These are phyloP conservation scores for Psilanteris sp. DNA, from an alignment of 1,140 invertebrate genomes.

Conservation along the genomic window DNA sequence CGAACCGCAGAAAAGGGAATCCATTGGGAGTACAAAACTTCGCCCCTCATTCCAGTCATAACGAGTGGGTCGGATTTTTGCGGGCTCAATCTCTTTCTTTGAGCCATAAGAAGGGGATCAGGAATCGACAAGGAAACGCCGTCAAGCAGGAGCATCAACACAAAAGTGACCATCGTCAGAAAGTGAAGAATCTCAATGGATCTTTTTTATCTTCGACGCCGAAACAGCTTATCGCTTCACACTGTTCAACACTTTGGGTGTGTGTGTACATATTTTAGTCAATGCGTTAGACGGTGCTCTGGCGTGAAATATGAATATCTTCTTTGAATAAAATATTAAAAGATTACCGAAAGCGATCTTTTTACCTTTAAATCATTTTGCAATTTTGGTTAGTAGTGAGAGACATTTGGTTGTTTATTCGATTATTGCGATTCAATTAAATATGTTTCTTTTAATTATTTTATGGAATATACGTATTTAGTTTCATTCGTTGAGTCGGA, in stretches of 20 bases:
- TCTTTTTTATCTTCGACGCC: slow-evolving; percentile 53
- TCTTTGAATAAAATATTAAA: slow-evolving; percentile 2
- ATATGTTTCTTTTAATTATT: no score
- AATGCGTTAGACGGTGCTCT: not conserved
- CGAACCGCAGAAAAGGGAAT: slow-evolving; percentile 54
- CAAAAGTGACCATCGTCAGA: slow-evolving; percentile 63
- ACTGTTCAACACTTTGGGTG: slow-evolving; percentile 42
- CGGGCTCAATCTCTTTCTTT: slow-evolving; percentile 58
- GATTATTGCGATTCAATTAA: no score
- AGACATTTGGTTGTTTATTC: no score
- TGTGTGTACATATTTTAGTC: slow-evolving; percentile 44
- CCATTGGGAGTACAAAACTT: slow-evolving; percentile 56
- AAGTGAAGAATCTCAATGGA: slow-evolving; percentile 46
- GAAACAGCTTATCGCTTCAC: slow-evolving; percentile 54
- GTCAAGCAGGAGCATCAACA: slow-evolving; percentile 54
- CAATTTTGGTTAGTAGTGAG: no score
- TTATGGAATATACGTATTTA: no score
- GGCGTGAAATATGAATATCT: slow-evolving; percentile 8
- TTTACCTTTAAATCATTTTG: no score
- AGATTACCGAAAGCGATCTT: no score
- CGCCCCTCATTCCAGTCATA: slow-evolving; percentile 47
- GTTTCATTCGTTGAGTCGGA: no score
- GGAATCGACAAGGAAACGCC: slow-evolving; percentile 56
- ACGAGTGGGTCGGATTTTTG: slow-evolving; percentile 63
- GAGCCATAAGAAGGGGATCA: slow-evolving; percentile 56